Percentiles rank a stretch among this genome's conserved stretches.
Conservation (phyloP, 2,797 vertebrate species). For the Ctenopoma multispine region DNA sequence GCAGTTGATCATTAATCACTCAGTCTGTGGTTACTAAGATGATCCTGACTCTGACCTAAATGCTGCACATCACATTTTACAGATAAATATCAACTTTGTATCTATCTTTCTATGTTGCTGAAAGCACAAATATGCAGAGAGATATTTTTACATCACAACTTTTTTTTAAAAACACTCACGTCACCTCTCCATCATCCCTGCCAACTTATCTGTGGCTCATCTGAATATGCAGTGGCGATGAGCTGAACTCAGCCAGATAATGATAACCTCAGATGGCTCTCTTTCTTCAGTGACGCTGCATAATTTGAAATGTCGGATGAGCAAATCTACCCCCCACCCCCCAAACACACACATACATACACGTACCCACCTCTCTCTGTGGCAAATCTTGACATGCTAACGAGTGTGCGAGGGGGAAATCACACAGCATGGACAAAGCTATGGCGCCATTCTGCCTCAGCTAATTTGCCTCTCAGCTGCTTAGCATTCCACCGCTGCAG, state of each 20-base stretch:
- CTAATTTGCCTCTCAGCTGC: constrained; percentile 86
- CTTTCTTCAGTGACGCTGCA: constrained; percentile 73
- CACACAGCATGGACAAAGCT: constrained; percentile 76
- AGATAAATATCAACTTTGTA: constrained; percentile 34
- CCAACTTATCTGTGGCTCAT: constrained; percentile 65
- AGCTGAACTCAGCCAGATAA: constrained; percentile 61
- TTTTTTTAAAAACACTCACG: constrained; percentile 15
- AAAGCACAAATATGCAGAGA: constrained; percentile 40
- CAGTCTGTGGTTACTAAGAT: constrained; percentile 7
- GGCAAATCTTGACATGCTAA: constrained; percentile 70
- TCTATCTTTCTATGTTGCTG: constrained; percentile 15
- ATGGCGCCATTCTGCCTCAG: constrained; percentile 69
- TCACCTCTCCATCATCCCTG: constrained; percentile 64
- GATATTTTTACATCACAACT: constrained; percentile 30
- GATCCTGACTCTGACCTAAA: constrained; percentile 15
- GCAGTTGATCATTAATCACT: constrained; percentile 30
- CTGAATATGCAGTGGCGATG: constrained; percentile 63
- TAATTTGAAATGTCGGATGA: constrained; percentile 69
- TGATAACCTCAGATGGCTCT: constrained; percentile 76
- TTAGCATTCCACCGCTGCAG: constrained; percentile 82
- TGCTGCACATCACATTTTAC: constrained; percentile 22
- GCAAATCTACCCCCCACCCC: constrained; percentile 13
- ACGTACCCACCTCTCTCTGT: constrained; percentile 2
- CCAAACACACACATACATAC: no score
- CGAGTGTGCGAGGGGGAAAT: constrained; percentile 70